Conservation (phyloP, 2,797 vertebrate species). For the Tolypeutes matacus region DNA sequence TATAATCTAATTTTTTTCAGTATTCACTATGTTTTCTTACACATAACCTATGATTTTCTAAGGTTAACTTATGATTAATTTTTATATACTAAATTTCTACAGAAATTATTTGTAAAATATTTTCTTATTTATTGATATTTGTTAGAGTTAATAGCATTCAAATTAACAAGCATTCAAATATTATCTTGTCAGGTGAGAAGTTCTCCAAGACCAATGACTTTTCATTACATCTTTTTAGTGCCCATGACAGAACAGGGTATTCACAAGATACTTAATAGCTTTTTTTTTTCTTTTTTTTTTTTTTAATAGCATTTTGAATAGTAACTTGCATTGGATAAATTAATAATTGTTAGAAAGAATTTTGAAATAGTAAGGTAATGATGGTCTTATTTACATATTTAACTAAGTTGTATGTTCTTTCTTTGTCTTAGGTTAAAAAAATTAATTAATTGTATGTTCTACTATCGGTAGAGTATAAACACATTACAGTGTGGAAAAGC, state of each 20-base stretch:
- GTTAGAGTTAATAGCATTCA: background rate
- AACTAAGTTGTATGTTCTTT: background rate
- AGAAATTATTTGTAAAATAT: background rate
- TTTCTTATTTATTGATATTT: background rate
- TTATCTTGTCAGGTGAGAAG: background rate
- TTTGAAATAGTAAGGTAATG: slow-evolving; percentile 12
- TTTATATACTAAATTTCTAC: background rate
- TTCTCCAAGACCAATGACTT: background rate
- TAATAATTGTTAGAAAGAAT: background rate
- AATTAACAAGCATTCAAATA: background rate
- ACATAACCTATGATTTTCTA: background rate
- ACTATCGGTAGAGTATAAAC: background rate
- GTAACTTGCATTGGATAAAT: background rate
- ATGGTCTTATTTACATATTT: background rate
- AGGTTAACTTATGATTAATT: background rate
- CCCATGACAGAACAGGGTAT: background rate
- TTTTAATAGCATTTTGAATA: slow-evolving; percentile 10
- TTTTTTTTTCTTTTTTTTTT: too few relatives aligned
- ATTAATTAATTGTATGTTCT: background rate
- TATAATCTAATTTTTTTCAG: background rate
- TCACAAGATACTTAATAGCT: background rate
- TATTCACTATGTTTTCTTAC: background rate
- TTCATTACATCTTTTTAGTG: background rate
- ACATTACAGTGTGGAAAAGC: background rate
- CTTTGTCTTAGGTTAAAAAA: background rate